phyloP scores from a whole-genome alignment of 2,797 vertebrate species.

The Pipistrellus kuhlii region DNA sequence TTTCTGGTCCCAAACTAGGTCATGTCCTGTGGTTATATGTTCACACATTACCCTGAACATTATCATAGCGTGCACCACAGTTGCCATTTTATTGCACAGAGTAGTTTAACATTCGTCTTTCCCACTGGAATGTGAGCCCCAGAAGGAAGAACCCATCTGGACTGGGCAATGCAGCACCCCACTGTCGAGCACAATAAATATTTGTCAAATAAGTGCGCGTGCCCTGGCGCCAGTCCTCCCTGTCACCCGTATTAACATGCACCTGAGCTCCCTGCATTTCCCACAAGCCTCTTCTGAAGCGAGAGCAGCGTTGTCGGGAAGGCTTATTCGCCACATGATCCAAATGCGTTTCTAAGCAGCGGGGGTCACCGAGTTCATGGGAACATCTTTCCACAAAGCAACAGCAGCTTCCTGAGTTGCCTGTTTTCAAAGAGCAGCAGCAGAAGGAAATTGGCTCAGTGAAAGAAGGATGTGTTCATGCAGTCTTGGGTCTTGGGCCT shows the following conservation, averaged over 20 bases:
- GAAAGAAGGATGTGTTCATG: not conserved
- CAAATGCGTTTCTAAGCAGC: conserved; percentile 26
- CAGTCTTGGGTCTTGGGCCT: not conserved
- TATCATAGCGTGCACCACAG: not conserved
- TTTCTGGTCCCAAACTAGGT: not conserved
- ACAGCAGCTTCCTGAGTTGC: not conserved
- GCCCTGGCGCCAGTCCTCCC: not conserved
- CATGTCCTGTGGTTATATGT: not conserved
- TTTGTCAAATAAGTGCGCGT: not conserved
- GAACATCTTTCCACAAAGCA: conserved; percentile 4
- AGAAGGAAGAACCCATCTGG: not conserved
- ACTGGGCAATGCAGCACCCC: not conserved
- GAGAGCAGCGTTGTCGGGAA: not conserved
- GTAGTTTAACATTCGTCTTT: not conserved
- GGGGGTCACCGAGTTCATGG: not conserved
- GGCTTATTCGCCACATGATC: not conserved
- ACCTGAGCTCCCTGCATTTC: not conserved
- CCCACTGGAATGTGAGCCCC: not conserved
- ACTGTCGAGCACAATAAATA: not conserved
- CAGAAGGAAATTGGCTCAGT: not conserved
- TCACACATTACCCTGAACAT: not conserved
- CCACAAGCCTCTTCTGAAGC: not conserved
- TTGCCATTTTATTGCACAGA: not conserved
- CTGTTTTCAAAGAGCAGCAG: conserved; percentile 8
- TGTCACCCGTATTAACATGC: not conserved